phyloP scores from a whole-genome alignment of 2,888 invertebrate genomes.

The Dicranocentrus wangi region DNA sequence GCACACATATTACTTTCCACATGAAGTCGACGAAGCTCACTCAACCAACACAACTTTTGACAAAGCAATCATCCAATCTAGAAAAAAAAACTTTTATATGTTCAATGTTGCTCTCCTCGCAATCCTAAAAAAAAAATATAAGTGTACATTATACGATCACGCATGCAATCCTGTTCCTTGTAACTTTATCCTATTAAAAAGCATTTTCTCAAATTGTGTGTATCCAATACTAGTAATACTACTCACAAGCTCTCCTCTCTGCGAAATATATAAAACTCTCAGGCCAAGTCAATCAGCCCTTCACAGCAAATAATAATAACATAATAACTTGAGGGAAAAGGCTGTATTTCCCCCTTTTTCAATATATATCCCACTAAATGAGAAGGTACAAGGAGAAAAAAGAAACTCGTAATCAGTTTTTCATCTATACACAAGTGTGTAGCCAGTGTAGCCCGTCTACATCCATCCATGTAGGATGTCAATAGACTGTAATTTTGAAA shows the following conservation, averaged over 20 bases:
- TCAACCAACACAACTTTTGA: conserved; percentile 11
- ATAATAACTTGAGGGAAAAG: neutral
- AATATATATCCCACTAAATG: too few species aligned
- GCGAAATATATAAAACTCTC: too few species aligned
- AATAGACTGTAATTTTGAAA: too few species aligned
- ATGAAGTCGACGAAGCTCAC: neutral
- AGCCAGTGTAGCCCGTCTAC: too few species aligned
- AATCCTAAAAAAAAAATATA: neutral
- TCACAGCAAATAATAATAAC: neutral
- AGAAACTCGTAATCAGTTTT: too few species aligned
- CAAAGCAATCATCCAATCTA: conserved; percentile 19
- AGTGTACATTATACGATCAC: neutral
- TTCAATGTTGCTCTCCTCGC: neutral
- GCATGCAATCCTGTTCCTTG: conserved; percentile 23
- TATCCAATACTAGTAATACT: too few species aligned
- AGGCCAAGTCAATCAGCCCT: neutral
- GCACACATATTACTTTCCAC: neutral
- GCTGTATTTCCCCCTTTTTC: too few species aligned
- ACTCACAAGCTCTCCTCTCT: too few species aligned
- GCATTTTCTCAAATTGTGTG: neutral
- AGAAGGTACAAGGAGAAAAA: too few species aligned
- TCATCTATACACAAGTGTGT: too few species aligned
- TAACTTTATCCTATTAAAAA: conserved; percentile 9
- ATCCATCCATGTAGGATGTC: too few species aligned
- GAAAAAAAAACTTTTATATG: conserved; percentile 4